phyloP scores from a whole-genome alignment of 2,797 vertebrate species.

The Galagoides demidoff region DNA sequence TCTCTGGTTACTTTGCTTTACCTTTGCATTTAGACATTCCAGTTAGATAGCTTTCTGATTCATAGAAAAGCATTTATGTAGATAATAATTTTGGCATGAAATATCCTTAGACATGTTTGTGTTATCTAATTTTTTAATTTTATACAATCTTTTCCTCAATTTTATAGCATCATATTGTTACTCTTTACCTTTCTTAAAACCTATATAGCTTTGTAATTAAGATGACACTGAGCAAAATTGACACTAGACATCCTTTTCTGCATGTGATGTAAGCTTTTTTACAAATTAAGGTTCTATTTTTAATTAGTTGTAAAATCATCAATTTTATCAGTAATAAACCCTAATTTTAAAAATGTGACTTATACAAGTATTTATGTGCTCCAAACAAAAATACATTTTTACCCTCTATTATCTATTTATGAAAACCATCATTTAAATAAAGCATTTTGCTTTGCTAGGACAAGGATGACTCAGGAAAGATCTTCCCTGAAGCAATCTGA shows the following conservation, averaged over 20 bases:
- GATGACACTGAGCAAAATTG: slow-evolving; percentile 30
- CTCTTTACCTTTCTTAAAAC: slow-evolving; percentile 32
- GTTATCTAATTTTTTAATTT: not conserved
- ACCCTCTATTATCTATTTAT: not conserved
- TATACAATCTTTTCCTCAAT: not conserved
- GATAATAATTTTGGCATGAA: slow-evolving; percentile 26
- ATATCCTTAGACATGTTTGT: not conserved
- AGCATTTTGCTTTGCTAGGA: not conserved
- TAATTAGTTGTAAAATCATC: not conserved
- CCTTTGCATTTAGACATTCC: slow-evolving; percentile 27
- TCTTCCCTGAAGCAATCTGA: not conserved
- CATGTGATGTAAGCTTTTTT: slow-evolving; percentile 2
- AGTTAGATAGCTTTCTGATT: slow-evolving; percentile 47
- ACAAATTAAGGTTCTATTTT: slow-evolving; percentile 30
- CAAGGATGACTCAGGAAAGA: not conserved
- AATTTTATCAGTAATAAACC: slow-evolving; percentile 29
- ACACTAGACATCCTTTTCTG: not conserved
- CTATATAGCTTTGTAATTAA: not conserved
- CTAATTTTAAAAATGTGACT: slow-evolving; percentile 32
- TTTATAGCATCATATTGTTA: slow-evolving; percentile 33
- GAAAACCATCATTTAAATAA: slow-evolving; percentile 47
- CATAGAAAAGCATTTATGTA: slow-evolving; percentile 24
- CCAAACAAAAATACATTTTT: not conserved
- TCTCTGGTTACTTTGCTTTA: not conserved
- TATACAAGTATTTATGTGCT: not conserved